Conservation (phyloP, 1,140 invertebrate species). For the Probaryconus sp. region DNA sequence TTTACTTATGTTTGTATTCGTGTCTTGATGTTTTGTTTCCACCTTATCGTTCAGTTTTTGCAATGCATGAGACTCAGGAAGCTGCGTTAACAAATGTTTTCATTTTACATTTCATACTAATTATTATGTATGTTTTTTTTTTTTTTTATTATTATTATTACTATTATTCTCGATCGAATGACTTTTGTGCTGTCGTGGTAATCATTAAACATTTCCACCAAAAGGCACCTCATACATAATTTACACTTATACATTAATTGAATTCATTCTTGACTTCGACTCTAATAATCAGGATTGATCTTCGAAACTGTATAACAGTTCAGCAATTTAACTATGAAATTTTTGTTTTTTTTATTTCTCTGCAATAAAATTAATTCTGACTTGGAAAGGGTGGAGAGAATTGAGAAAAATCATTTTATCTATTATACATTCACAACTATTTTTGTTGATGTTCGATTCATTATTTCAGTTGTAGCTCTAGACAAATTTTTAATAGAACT, state of each 20-base stretch:
- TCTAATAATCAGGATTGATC: not conserved
- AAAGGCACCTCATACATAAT: constrained; percentile 25
- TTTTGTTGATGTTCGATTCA: constrained; percentile 49
- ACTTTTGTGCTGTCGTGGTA: constrained; percentile 26
- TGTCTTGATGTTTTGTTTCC: constrained; percentile 45
- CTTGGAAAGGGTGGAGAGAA: constrained; percentile 52
- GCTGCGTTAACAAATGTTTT: constrained; percentile 73
- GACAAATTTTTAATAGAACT: constrained; percentile 10
- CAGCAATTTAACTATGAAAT: not conserved
- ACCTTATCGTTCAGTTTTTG: constrained; percentile 13
- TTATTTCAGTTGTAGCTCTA: constrained; percentile 9
- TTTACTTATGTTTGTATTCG: constrained; percentile 44
- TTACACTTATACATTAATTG: constrained; percentile 23
- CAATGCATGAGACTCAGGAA: constrained; percentile 76
- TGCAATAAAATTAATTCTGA: constrained; percentile 2
- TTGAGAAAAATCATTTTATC: constrained; percentile 4
- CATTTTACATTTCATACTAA: constrained; percentile 37
- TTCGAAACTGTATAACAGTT: not conserved
- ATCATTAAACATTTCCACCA: constrained; percentile 38
- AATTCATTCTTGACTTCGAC: constrained; percentile 24
- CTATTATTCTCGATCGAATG: constrained; percentile 11
- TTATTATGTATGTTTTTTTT: constrained; percentile 16
- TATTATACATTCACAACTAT: constrained; percentile 41
- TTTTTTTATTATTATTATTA: too few relatives aligned
- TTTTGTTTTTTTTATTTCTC: constrained; percentile 4